Evolutionary conservation across 2,888 invertebrate species (phyloP).

Genomic region (Acleris literana): DNA sequence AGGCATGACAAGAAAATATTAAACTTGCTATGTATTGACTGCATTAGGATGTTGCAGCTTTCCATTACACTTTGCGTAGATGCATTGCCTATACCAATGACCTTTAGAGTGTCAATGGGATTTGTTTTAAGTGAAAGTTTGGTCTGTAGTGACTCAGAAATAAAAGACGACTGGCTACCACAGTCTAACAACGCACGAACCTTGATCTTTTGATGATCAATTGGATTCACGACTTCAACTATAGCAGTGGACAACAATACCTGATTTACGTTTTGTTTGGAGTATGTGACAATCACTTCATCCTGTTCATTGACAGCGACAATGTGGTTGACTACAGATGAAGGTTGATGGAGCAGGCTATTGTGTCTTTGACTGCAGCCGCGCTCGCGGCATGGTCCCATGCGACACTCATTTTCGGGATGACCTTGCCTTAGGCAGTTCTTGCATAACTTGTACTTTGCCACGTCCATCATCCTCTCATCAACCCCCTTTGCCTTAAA

Average conservation of each 20-base stretch:
- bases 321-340: background rate
- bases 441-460: conserved; percentile 37
- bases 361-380: conserved; percentile 37
- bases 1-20: conserved; percentile 35
- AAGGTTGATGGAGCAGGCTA: conserved; percentile 30
- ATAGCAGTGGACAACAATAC: conserved; percentile 6
- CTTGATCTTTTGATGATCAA: conserved; percentile 18
- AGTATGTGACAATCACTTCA: conserved; percentile 4
- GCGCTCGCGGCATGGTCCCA: conserved; percentile 31
- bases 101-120: conserved; percentile 3
- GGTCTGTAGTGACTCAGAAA: conserved; percentile 23
- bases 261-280: conserved; percentile 1
- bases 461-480: conserved; percentile 25
- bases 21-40: conserved; percentile 35
- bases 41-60: conserved; percentile 26
- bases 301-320: conserved; percentile 3
- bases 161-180: conserved; percentile 36
- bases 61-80: conserved; percentile 11
- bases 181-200: conserved; percentile 32
- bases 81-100: conserved; percentile 38
- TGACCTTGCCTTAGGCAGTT: conserved; percentile 40
- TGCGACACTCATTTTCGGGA: conserved; percentile 25
- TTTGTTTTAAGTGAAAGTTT: conserved; percentile 8
- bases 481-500: conserved; percentile 35
- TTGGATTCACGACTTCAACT: background rate